Base-by-base conservation (phyloP, 2,797 vertebrate species). In the Sebastes umbrosus region DNA sequence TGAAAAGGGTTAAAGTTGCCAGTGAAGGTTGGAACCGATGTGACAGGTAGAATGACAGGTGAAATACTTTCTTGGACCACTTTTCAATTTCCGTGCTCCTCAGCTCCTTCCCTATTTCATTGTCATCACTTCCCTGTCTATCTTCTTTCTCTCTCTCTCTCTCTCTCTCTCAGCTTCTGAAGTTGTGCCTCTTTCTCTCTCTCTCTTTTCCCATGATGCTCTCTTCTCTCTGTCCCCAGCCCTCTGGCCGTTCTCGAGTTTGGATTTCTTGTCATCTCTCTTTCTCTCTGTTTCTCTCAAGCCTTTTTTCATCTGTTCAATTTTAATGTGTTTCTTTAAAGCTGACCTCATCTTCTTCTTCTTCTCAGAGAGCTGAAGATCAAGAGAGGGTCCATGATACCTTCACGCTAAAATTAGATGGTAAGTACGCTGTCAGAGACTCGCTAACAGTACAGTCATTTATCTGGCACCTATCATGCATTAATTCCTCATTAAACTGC, bases 221-320 rank as follows among this genome's bases (percentile, higher is more conserved):
- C 43, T 73, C 59, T 69, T n/a, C 43, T 77, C 69, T 76, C 59
- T 55, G 55, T 77, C 60, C 62, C 60, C 69, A 58, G 66, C 34
- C 59, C 34, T 39, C 73, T 50, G 65, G 39, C 52, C 68, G 22
- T 57, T 75, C 32, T 46, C 6, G 1, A 24, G 50, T 32, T 59
- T 71, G 32, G 64, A 55, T 36, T 80, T 70, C 68, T 78, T 77
- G 43, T 84, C 77, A 77, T 84, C 74, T 76, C 57, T 74, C 25
- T 60, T 64, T 83, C 71, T 77, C 63, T 79, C 29, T 71, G 32
- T 46, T 36, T 82, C 39, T 71, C 34, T 25, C 55, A 25, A 58
- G 62, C 24, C 24, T 12, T 36, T 32, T 16, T 16, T 9, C 0
- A 50, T 57, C 25, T 36, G 8, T 58, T 81, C 25, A 77, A 50